phyloP scores from a whole-genome alignment of 30 jellyfish, hydroid and myxozoan species.

The Hydra vulgaris region DNA sequence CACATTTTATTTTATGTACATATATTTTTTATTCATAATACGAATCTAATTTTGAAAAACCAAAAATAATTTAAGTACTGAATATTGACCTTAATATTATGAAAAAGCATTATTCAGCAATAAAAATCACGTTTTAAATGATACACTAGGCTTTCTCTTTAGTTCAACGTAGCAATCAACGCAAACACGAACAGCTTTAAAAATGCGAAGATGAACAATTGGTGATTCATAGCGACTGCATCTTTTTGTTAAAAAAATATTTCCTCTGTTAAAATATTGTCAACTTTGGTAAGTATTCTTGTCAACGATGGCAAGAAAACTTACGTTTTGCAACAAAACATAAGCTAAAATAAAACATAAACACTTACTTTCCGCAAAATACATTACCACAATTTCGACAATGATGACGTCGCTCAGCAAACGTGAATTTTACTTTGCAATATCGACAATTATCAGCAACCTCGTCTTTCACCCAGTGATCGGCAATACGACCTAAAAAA shows the following conservation, averaged over 20 bases:
- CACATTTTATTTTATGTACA: neutral
- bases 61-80: too few species aligned
- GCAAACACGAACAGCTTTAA: conserved; percentile 84
- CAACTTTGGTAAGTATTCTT: too few species aligned
- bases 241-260: conserved; percentile 29
- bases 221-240: conserved; percentile 88
- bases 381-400: conserved; percentile 90
- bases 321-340: too few species aligned
- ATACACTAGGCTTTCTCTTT: conserved; percentile 24
- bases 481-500: conserved; percentile 62
- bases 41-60: neutral
- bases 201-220: conserved; percentile 62
- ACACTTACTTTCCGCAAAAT: conserved; percentile 76
- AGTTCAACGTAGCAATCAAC: conserved; percentile 46
- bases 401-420: conserved; percentile 84
- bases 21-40: neutral
- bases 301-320: too few species aligned
- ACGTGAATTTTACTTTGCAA: conserved; percentile 55
- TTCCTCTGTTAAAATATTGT: too few species aligned
- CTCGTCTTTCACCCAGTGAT: conserved; percentile 67
- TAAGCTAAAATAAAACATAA: too few species aligned
- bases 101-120: too few species aligned
- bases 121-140: neutral
- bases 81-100: too few species aligned
- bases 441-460: conserved; percentile 61